Conservation (phyloP, 2,113 vertebrate species). For the Ictidomys tridecemlineatus region DNA sequence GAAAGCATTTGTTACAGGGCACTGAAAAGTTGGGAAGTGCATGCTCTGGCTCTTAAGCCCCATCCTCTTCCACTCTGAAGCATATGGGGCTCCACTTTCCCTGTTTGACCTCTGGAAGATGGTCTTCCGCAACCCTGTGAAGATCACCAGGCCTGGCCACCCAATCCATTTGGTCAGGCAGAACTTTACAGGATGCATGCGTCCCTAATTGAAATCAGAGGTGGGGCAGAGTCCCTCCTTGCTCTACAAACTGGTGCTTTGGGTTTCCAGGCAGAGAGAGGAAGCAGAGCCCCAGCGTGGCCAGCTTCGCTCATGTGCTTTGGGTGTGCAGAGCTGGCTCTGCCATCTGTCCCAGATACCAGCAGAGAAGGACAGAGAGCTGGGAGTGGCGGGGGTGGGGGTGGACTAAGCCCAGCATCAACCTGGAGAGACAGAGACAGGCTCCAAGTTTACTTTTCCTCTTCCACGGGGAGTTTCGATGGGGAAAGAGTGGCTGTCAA, state of each 20-base stretch:
- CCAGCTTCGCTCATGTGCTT: not conserved
- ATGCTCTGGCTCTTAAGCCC: not conserved
- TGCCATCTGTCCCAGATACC: too few relatives aligned
- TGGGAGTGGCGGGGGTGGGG: fast-evolving
- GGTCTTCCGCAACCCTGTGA: not conserved
- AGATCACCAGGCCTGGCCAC: not conserved
- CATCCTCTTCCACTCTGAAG: not conserved
- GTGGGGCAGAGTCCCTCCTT: not conserved
- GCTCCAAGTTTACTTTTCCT: not conserved
- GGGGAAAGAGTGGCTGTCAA: not conserved
- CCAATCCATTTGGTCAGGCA: not conserved
- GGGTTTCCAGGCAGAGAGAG: not conserved
- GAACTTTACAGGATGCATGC: not conserved
- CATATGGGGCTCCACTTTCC: not conserved
- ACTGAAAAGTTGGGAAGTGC: not conserved
- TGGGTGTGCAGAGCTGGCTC: not conserved
- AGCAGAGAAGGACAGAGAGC: not conserved
- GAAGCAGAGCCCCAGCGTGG: not conserved
- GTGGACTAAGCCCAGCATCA: not conserved
- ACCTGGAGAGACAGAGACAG: not conserved
- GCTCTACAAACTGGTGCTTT: not conserved
- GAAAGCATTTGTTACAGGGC: not conserved
- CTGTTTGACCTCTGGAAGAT: not conserved
- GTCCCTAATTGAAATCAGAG: not conserved
- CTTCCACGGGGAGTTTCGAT: not conserved